phyloP scores from a whole-genome alignment of 2,888 invertebrate genomes.

The Alitta virens region DNA sequence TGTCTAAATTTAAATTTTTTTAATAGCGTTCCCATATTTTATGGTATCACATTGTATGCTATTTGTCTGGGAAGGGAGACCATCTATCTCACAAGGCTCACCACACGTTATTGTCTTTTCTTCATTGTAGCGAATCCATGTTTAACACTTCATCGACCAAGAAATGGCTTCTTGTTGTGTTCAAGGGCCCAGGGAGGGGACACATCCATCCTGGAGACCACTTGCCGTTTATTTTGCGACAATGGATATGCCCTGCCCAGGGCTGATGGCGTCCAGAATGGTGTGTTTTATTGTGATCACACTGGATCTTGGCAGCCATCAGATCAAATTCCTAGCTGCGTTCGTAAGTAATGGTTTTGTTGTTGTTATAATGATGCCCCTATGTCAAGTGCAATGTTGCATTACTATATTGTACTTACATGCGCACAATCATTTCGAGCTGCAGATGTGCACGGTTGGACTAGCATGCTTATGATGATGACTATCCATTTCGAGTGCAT shows the following conservation, averaged over 20 bases:
- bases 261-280: constrained; percentile 7
- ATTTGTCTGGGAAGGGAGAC: too few relatives aligned
- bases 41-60: too few relatives aligned
- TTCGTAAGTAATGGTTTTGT: constrained; percentile 22
- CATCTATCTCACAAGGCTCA: too few relatives aligned
- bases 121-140: constrained; percentile 28
- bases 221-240: constrained; percentile 27
- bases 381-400: too few relatives aligned
- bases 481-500: too few relatives aligned
- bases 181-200: constrained; percentile 26
- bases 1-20: too few relatives aligned
- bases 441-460: too few relatives aligned
- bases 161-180: constrained; percentile 27
- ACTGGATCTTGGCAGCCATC: constrained; percentile 27
- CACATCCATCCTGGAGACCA: constrained; percentile 16
- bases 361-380: not conserved
- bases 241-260: constrained; percentile 23
- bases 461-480: too few relatives aligned
- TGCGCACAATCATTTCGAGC: too few relatives aligned
- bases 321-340: constrained; percentile 26
- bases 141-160: constrained; percentile 23
- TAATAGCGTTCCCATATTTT: too few relatives aligned
- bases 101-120: too few relatives aligned
- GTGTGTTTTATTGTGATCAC: constrained; percentile 22
- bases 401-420: too few relatives aligned